These are phyloP conservation scores for Machaerirhynchus nigripectus DNA, from an alignment of 2,113 vertebrate genomes.

Conservation along the genomic window DNA sequence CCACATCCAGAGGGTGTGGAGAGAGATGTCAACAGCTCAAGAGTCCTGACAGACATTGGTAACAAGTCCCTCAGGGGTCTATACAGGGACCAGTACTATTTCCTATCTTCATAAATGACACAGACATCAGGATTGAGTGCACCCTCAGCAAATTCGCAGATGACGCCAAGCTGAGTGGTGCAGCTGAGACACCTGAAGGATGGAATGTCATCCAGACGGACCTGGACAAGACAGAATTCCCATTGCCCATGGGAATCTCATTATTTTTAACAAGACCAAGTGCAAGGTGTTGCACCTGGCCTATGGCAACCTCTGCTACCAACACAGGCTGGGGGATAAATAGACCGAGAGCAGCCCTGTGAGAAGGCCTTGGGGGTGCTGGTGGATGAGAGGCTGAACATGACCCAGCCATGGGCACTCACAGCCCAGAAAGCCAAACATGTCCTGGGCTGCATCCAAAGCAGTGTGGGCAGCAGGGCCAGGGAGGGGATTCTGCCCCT, in stretches of 20 bases:
- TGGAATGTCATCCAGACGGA: background rate
- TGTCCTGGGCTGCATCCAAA: background rate
- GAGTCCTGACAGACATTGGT: background rate
- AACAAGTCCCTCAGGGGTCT: background rate
- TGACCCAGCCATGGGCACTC: background rate
- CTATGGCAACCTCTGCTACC: background rate
- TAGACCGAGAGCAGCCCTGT: fast-evolving
- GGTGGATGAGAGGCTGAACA: background rate
- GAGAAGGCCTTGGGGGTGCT: background rate
- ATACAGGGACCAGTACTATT: no score
- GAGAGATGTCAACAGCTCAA: background rate
- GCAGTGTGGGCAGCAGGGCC: background rate
- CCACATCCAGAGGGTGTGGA: background rate
- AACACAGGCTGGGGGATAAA: background rate
- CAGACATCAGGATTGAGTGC: no score
- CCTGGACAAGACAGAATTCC: background rate
- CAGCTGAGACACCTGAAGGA: background rate
- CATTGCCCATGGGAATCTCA: background rate
- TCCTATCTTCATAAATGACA: background rate
- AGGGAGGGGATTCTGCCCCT: background rate
- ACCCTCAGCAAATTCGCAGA: background rate
- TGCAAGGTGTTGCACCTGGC: background rate
- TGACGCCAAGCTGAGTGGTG: background rate
- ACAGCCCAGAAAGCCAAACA: background rate
- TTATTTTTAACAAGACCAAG: background rate